Base-by-base conservation (phyloP, 92 coral and sea anemone genomes). In the Actinostola sp. region DNA sequence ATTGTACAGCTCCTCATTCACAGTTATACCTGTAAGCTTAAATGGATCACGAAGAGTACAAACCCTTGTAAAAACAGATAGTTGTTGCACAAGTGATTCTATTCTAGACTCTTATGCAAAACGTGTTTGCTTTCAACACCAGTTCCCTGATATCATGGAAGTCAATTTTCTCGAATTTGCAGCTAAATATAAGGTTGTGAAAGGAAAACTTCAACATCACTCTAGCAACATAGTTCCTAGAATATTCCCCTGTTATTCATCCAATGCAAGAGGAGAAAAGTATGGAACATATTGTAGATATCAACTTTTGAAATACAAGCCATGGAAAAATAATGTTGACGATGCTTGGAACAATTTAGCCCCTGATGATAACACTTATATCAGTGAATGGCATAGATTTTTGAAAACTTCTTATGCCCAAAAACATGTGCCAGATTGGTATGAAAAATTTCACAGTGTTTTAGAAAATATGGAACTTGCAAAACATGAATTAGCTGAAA, bases 71-170 rank as follows among this genome's bases (percentile, higher is more conserved):
- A 32, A 61, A 12, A 11, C 27, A 3, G 7, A 10, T 27, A 31
- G 12, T 32, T 3, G 27, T 17, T 28, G 67, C 5, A 68, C 74
- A 19, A 46, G 38, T 1, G 60, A 68, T 31, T 44, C 59, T n/a
- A 41, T 86, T 31, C 82, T 88, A 43, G 89, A 83, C 76, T 64
- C 38, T 52, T 88, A 88, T 62, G 88, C 89, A 2, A 61, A 83
- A 60, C 86, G 80, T 68, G 43, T 61, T 23, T 44, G 49, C 43
- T 86, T 34, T 56, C 79, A 74, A 58, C 12, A 50, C 57, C 44
- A 58, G 42, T 41, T 72, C 16, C 49, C 72, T 58, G 63, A 77
- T 56, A 66, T 88, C 19, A 54, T 30, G 35, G 72, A 88, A 60
- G 21, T 83, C 8, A 81, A 77, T 82, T 86, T 82, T 69, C 36